Evolutionary conservation across 2,113 vertebrate species (phyloP), one percentile per base, ranked within the genome.

Genomic region (Phalacrocorax aristotelis): DNA sequence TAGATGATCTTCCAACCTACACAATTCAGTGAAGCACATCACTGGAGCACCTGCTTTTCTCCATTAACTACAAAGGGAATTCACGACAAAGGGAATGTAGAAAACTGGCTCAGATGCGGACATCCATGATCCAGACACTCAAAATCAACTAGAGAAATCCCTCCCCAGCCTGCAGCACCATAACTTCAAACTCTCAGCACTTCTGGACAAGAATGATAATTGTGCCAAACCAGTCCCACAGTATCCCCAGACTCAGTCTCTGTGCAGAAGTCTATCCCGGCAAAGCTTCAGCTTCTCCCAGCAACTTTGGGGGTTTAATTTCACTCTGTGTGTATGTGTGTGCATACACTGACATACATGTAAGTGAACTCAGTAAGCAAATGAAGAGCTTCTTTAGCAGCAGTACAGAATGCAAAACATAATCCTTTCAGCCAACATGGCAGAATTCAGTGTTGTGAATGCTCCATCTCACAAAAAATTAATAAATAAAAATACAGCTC

Each of bases 311-410:
- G 11, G 40, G 32, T 51, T 93, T 85, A 40, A 62, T 83, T 89
- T 75, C 54, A 71, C 18, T 52, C 32, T 48, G n/a, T 20, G 11
- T 20, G 23, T 18, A 15, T 20, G 11, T 26, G 19, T 30, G 21
- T 18, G 9, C 7, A 8, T 0, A 1, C 10, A 51, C 12, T 46
- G 61, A 26, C 27, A 48, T 5, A 44, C 9, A 7, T 2, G 1
- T 29, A 34, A 48, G 8, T 71, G 30, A 92, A 64, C 23, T 51
- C 48, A 13, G 1, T 20, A 69, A 66, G 64, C 8, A 82, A 13
- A 74, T 66, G 4, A 94, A 87, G 15, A 78, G 32, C 36, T 58
- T 26, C 27, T 68, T 60, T 5, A 75, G 30, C 40, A 82, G n/a
- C 26, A 58, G 36, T 29, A 79, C 4, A 69, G 42, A 64, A 90